Conservation (phyloP, 2,888 invertebrate species). For the Spisula solida region DNA sequence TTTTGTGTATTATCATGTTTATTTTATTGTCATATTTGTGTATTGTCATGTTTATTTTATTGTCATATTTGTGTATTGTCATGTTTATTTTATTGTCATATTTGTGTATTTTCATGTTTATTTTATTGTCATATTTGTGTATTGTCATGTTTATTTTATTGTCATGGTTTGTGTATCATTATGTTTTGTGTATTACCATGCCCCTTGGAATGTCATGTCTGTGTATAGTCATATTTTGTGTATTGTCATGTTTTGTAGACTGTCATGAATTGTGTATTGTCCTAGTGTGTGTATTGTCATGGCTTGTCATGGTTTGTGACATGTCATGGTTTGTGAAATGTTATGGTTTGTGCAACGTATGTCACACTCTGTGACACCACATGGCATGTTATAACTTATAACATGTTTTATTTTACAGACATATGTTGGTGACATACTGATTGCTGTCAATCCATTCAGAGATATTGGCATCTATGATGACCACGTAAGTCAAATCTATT, state of each 20-base stretch:
- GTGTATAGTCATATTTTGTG: not conserved
- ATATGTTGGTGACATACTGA: slow-evolving; percentile 86
- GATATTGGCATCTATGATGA: slow-evolving; percentile 84
- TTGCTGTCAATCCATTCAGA: slow-evolving; percentile 86
- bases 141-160: not conserved
- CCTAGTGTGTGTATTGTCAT: not conserved
- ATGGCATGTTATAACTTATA: not conserved
- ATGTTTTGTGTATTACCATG: not conserved
- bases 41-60: no score
- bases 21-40: no score
- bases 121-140: not conserved
- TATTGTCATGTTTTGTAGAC: no score
- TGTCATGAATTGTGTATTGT: not conserved
- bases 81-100: no score
- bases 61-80: no score
- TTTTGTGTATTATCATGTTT: no score
- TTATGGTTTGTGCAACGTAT: not conserved
- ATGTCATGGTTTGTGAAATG: not conserved
- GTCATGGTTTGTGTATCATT: not conserved
- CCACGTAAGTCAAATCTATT: slow-evolving; percentile 75
- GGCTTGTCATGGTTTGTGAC: not conserved
- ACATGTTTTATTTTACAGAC: slow-evolving; percentile 80
- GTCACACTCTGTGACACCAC: not conserved
- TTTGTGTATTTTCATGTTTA: no score
- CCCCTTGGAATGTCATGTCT: not conserved